Conservation (phyloP, 2,797 vertebrate genomes). For the Tympanoctomys barrerae region DNA sequence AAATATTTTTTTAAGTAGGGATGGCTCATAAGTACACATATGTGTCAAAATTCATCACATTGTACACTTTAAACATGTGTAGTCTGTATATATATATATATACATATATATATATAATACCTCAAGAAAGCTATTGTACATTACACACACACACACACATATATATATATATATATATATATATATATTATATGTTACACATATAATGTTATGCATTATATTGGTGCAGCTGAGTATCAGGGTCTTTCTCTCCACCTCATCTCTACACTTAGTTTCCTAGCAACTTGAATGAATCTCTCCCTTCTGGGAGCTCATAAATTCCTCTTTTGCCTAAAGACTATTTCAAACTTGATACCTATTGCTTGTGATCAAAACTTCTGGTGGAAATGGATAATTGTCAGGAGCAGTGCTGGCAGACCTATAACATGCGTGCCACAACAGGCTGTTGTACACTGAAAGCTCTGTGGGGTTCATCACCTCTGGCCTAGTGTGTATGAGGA, state of each 20-base stretch:
- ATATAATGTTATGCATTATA: background rate
- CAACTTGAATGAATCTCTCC: background rate
- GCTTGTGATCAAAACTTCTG: background rate
- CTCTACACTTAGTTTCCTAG: constrained; percentile 19
- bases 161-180: too few species aligned
- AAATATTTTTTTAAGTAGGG: background rate
- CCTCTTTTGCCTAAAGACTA: constrained; percentile 3
- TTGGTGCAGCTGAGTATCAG: background rate
- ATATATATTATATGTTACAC: too few species aligned
- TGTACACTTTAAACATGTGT: background rate
- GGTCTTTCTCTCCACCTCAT: background rate
- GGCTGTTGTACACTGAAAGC: background rate
- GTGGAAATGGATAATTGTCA: background rate
- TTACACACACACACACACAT: too few species aligned
- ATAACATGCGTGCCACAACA: background rate
- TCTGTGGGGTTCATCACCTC: background rate
- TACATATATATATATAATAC: background rate
- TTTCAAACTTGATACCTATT: constrained; percentile 28
- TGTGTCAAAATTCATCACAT: background rate
- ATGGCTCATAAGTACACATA: background rate
- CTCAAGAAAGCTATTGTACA: background rate
- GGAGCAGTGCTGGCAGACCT: background rate
- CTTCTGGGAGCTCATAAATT: background rate
- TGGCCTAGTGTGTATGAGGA: background rate
- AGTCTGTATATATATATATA: background rate